Percentiles rank a stretch among this genome's conserved stretches.
phyloP scores from a whole-genome alignment of 2,888 invertebrate genomes.

The Vanessa cardui region DNA sequence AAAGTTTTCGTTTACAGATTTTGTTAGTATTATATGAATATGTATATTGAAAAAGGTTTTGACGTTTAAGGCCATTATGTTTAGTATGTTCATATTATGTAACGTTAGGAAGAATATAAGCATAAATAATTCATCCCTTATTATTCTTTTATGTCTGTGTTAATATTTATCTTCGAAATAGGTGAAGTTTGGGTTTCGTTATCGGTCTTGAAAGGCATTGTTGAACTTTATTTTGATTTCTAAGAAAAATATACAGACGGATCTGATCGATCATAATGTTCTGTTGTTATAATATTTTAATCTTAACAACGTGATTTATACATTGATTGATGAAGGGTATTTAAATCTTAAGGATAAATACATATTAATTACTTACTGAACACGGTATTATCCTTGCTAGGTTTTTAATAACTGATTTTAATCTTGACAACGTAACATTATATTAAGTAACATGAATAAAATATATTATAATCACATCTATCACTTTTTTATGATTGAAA shows the following conservation, averaged over 20 bases:
- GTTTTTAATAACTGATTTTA: no score
- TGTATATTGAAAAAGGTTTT: no score
- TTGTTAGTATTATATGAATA: no score
- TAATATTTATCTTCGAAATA: background rate
- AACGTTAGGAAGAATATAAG: background rate
- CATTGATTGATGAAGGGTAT: constrained; percentile 18
- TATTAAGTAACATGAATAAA: no score
- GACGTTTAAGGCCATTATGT: no score
- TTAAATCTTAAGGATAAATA: background rate
- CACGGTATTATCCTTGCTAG: no score
- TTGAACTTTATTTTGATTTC: constrained; percentile 17
- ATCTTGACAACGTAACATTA: no score
- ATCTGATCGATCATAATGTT: constrained; percentile 26
- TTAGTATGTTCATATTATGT: no score
- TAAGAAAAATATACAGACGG: constrained; percentile 21
- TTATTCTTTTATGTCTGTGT: constrained; percentile 8
- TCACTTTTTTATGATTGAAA: no score
- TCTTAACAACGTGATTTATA: background rate
- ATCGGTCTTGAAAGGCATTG: constrained; percentile 15
- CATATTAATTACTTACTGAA: background rate
- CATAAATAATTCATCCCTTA: background rate
- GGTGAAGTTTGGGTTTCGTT: constrained; percentile 5
- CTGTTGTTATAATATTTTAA: constrained; percentile 10
- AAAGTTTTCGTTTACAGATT: no score
- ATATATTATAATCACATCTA: no score